These are phyloP conservation scores for Diorhabda carinulata DNA, from an alignment of 1,140 invertebrate genomes.

Conservation along the genomic window DNA sequence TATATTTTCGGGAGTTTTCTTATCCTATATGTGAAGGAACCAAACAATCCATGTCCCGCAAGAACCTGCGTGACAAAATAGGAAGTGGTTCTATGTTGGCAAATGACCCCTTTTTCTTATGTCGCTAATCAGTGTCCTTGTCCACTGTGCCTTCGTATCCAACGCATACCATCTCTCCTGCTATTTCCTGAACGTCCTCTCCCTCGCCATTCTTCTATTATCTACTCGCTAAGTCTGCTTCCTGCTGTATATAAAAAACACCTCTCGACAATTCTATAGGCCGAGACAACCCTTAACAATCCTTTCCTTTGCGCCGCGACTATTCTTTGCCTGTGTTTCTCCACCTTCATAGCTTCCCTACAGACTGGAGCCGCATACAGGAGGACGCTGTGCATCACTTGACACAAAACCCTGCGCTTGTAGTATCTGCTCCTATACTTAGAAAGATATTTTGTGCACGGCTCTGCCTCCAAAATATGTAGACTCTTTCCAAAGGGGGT, in stretches of 20 bases:
- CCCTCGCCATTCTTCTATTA: not conserved
- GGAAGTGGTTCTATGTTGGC: conserved; percentile 1
- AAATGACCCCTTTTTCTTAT: conserved; percentile 11
- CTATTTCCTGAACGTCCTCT: not conserved
- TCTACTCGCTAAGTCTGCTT: not conserved
- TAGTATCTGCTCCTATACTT: no score
- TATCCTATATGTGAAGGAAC: conserved; percentile 19
- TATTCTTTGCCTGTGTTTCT: conserved; percentile 5
- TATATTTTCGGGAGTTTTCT: not conserved
- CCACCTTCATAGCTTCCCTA: not conserved
- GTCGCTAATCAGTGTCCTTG: conserved; percentile 12
- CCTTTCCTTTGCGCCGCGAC: conserved; percentile 11
- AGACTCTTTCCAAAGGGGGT: no score
- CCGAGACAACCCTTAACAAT: conserved; percentile 15
- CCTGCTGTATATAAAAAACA: not conserved
- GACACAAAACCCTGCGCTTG: no score
- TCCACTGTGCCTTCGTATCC: conserved; percentile 9
- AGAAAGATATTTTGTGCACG: no score
- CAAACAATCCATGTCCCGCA: conserved; percentile 23
- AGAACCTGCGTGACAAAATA: conserved; percentile 20
- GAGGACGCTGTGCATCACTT: no score
- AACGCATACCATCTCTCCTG: conserved; percentile 14
- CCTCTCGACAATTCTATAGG: conserved; percentile 15
- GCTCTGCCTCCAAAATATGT: no score
- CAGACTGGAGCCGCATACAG: conserved; percentile 14